Evolutionary conservation across 1,140 invertebrate genomes (phyloP).

Genomic region (Psix sp.): DNA sequence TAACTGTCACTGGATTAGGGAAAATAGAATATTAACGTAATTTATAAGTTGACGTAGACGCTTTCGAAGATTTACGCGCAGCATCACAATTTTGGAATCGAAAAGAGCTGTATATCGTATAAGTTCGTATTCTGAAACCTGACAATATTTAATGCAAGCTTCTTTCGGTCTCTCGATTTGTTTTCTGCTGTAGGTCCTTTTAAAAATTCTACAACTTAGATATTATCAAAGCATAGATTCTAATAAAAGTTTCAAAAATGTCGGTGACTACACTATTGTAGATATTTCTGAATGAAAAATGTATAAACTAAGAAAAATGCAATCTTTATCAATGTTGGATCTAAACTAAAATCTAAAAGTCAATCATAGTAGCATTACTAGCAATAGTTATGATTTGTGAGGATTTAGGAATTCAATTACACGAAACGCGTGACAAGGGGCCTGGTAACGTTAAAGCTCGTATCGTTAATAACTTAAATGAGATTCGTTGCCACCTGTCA

Average conservation of each 20-base stretch:
- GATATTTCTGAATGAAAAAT: too few relatives aligned
- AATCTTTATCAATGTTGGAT: too few relatives aligned
- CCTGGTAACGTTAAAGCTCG: constrained; percentile 21
- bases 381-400: constrained; percentile 46
- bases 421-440: constrained; percentile 23
- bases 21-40: constrained; percentile 57
- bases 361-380: constrained; percentile 35
- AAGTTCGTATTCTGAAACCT: constrained; percentile 39
- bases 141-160: constrained; percentile 49
- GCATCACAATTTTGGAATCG: constrained; percentile 21
- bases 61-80: constrained; percentile 33
- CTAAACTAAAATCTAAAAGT: constrained; percentile 20
- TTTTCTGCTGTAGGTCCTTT: constrained; percentile 35
- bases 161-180: constrained; percentile 42
- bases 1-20: constrained; percentile 11
- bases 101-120: constrained; percentile 7
- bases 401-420: constrained; percentile 43
- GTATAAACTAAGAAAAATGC: too few relatives aligned
- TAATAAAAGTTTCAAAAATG: constrained; percentile 8
- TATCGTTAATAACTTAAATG: constrained; percentile 46
- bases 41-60: constrained; percentile 59
- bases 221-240: constrained; percentile 3
- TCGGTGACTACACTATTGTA: too few relatives aligned
- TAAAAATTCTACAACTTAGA: constrained; percentile 21
- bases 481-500: constrained; percentile 45